Base-by-base conservation (phyloP, 2,888 invertebrate species). In the Myopa tessellatipennis region DNA sequence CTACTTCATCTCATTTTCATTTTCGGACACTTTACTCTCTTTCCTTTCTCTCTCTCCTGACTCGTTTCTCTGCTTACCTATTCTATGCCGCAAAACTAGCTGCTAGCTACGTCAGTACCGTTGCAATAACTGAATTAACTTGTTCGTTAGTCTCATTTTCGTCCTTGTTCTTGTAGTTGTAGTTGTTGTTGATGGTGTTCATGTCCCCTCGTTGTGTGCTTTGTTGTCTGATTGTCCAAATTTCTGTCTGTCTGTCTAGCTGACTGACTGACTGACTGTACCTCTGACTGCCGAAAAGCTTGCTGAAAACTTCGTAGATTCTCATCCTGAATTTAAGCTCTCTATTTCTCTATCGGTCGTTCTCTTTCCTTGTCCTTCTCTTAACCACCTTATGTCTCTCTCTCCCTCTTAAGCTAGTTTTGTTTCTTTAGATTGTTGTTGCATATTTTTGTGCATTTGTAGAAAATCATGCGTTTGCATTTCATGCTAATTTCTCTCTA, bases 381-480 rank as follows among this genome's bases (percentile, higher is more conserved):
- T 38, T 26, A 14, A 12, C 50, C 73, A 63, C 5, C 61, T 8
- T 55, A 8, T 50, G 12, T 34, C 34, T 26, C 40, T 50, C 26
- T 45, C 45, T 63, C 26, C 45, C 36, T 40, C 18, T 73, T 18
- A 18, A 6, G 6, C 45, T 45, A 45, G 45, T 6, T 63, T 26
- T 68, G 40, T 58, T 69, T 74, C 74, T 34, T 74, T 26, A 65
- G 52, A 73, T 79, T 71, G 72, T 77, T 71, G 61, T 71, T 76
- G 69, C 76, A 71, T 69, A 75, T 76, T 69, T 71, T 61, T 63
- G 45, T 74, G 71, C 70, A 68, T 79, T 68, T 73, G 73, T 73
- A 55, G 72, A 78, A 79, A 79, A 75, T 81, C 78, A 79, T 80
- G 77, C 78, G 75, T 79, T 79, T 72, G 78, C 79, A 79, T 81